phyloP scores from a whole-genome alignment of 2,888 invertebrate species.

The Muschampia plurimacula region DNA sequence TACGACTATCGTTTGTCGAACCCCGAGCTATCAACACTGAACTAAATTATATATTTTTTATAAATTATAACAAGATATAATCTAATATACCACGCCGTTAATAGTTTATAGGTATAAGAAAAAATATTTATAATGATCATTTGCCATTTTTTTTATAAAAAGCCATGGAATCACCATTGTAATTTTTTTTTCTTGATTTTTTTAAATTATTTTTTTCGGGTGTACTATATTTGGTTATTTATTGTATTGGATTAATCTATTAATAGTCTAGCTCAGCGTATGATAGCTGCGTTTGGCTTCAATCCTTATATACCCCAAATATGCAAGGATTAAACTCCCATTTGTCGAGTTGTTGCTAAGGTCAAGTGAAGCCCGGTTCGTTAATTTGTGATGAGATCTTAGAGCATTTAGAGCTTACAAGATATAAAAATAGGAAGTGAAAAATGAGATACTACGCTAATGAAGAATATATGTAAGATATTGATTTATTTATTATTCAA shows the following conservation, averaged over 20 bases:
- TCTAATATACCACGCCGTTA: no score
- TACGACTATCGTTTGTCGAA: constrained; percentile 74
- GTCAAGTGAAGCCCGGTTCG: constrained; percentile 59
- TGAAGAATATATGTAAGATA: no score
- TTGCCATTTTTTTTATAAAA: background rate
- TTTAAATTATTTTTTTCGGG: background rate
- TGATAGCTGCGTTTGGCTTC: constrained; percentile 45
- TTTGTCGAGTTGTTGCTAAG: constrained; percentile 47
- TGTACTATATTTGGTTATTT: background rate
- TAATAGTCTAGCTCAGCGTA: constrained; percentile 27
- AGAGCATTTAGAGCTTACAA: constrained; percentile 59
- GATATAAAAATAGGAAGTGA: background rate
- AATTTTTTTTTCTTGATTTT: background rate
- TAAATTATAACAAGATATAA: no score
- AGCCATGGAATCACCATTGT: background rate
- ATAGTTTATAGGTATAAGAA: no score
- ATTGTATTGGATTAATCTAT: no score
- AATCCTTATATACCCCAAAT: constrained; percentile 44
- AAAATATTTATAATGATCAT: background rate
- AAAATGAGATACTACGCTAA: no score
- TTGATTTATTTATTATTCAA: no score
- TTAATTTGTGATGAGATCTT: constrained; percentile 64
- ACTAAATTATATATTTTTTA: constrained; percentile 50
- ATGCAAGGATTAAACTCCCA: constrained; percentile 47
- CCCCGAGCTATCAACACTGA: constrained; percentile 61